Base-by-base conservation (phyloP, 2,797 vertebrate species). In the Malurus splendens region DNA sequence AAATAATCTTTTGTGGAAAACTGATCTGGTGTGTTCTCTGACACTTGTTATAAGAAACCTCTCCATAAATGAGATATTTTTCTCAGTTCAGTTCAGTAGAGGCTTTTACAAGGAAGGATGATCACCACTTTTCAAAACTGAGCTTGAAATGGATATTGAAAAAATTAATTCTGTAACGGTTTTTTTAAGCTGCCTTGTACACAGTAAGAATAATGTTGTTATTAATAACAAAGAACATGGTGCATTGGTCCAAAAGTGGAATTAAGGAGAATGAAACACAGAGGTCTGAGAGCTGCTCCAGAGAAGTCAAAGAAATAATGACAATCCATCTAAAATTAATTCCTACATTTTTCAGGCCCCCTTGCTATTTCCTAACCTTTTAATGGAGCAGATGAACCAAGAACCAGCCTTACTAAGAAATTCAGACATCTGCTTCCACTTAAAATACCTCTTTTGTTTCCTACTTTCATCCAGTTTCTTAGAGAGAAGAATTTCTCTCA, bases 351-450 rank as follows among this genome's bases (percentile, higher is more conserved):
- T 90, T 92, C 57, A 88, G 47, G 6, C n/a, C 50, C 64, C 13
- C 17, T 74, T 87, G 61, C 32, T 80, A 28, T 77, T 91, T 94
- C 42, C 64, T 86, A 86, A 74, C 57, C n/a, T 71, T 83, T 84
- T 74, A 82, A 83, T 2, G 2, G 36, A 84, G 36, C 61, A 91
- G 54, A 90, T 51, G 28, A 94, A 85, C 42, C 10, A 84, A 76
- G 76, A 87, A 23, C 25, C 15, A 79, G 42, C 23, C 57, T 90
- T 60, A n/a, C 36, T 59, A 57, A 65, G 68, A 92, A 47, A 86
- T 86, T 75, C 61, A 85, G 68, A 54, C 90, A 93, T 92, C 75
- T 91, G 90, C 62, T 94, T 94, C 75, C 68, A 65, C 51, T 90
- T 90, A 90, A 93, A 88, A 86, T 84, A 28, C 57, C 42, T 73